These are phyloP conservation scores for Gasterosteus aculeatus DNA, from an alignment of 2,113 vertebrate species.

Conservation along the genomic window DNA sequence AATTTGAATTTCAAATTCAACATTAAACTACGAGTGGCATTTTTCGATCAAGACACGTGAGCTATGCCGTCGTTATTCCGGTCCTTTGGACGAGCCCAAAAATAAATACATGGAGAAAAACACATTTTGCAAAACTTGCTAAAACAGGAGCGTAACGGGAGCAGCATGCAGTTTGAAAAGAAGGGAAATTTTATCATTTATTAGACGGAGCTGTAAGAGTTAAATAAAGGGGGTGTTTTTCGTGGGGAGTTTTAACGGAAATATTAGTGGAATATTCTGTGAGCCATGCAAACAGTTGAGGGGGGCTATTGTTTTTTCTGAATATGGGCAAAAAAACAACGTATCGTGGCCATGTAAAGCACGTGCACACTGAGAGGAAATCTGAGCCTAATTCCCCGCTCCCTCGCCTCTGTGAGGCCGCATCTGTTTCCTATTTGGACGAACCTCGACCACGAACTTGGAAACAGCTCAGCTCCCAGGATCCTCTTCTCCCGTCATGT, in stretches of 20 bases:
- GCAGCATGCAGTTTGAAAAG: neutral
- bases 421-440: constrained; percentile 68
- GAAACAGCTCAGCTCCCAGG: constrained; percentile 47
- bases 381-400: neutral
- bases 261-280: neutral
- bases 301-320: neutral
- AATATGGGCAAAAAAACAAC: too few species aligned
- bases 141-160: neutral
- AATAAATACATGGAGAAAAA: too few species aligned
- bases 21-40: neutral
- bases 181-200: neutral
- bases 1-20: neutral
- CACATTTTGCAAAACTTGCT: neutral
- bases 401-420: constrained; percentile 7
- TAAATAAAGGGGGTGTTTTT: neutral
- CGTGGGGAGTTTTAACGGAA: neutral
- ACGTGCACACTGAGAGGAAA: neutral
- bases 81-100: neutral
- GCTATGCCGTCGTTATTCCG: neutral
- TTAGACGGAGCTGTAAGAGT: neutral
- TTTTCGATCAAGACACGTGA: neutral
- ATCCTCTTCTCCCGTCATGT: constrained; percentile 60
- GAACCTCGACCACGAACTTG: constrained; percentile 12
- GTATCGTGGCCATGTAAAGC: neutral
- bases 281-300: neutral